A percentile compares a stretch with the other conserved stretches of the same genome.
These are phyloP conservation scores for Nomada fabriciana DNA, from an alignment of 2,888 invertebrate species.

Conservation along the genomic window DNA sequence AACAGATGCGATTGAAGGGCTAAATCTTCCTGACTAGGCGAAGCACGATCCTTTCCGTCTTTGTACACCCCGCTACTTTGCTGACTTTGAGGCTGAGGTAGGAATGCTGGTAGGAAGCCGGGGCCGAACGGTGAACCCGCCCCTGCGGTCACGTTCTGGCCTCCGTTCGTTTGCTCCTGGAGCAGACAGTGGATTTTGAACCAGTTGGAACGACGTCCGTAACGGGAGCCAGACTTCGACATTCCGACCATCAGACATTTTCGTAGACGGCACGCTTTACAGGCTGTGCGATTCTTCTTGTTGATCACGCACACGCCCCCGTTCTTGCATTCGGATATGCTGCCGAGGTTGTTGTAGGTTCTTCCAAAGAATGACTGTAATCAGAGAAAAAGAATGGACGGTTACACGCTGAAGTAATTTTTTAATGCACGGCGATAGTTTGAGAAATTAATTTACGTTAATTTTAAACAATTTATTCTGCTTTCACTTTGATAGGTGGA, in stretches of 20 bases:
- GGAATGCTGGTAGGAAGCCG: constrained; percentile 76
- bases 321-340: constrained; percentile 96
- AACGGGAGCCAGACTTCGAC: constrained; percentile 96
- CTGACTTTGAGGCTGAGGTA: constrained; percentile 74
- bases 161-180: constrained; percentile 88
- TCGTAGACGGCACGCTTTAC: constrained; percentile 94
- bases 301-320: constrained; percentile 96
- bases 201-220: constrained; percentile 96
- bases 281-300: constrained; percentile 96
- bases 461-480: too few relatives aligned
- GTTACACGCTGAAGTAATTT: background rate
- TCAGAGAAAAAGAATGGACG: constrained; percentile 23
- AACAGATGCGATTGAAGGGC: constrained; percentile 80
- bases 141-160: constrained; percentile 64
- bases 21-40: constrained; percentile 80
- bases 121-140: constrained; percentile 74
- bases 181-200: constrained; percentile 96
- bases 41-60: constrained; percentile 76
- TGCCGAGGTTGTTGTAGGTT: constrained; percentile 95
- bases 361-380: constrained; percentile 96
- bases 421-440: too few relatives aligned
- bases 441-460: too few relatives aligned
- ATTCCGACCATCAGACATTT: constrained; percentile 95
- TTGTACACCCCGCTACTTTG: constrained; percentile 66
- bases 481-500: too few relatives aligned